Evolutionary conservation across 1,140 invertebrate genomes (phyloP), one percentile per base, ranked within the genome.

Genomic region (Gyrodactylus salaris): DNA sequence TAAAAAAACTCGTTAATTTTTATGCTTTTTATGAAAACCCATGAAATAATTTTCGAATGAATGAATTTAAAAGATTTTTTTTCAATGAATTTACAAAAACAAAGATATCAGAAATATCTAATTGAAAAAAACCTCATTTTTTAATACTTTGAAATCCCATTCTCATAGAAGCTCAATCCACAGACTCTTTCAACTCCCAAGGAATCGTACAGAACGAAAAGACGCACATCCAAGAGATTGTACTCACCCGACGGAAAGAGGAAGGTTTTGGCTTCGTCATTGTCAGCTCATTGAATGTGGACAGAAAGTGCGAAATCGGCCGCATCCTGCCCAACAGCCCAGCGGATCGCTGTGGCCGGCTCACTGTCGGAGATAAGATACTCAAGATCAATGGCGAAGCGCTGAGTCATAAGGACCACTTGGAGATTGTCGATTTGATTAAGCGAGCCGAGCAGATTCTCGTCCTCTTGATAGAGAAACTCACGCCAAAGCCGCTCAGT

Each of bases 201-300:
- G 2, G 25, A 7, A 54, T 69, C 68, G 22, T 24, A 23, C 73
- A 75, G 34, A 80, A 81, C 74, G 83, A 84, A 0, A 90, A 91
- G 76, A 88, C 93, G 78, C 87, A 93, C 19, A 86, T 54, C 7
- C 34, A 54, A n/a, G 34, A 54, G n/a, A 54, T 54, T 54, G 34
- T 87, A 16, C 87, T 98, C 0, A 87, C 86, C 54, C 84, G 92
- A 73, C 86, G 86, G 78, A 90, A 95, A 77, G 89, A 87, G 74
- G 93, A 98, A 82, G 93, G 93, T 16, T 98, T 98, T 81, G 94
- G 93, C 22, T 98, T 97, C 81, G 91, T 97, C 23, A 94, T 98
- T 73, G 95, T 97, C 76, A 96, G 92, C 0, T 94, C 91, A 19
- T 88, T 91, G 0, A 91, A 91, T 76, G 89, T 88, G 83, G 86